These are phyloP conservation scores for Battus philenor DNA, from an alignment of 1,140 invertebrate species.

Conservation along the genomic window DNA sequence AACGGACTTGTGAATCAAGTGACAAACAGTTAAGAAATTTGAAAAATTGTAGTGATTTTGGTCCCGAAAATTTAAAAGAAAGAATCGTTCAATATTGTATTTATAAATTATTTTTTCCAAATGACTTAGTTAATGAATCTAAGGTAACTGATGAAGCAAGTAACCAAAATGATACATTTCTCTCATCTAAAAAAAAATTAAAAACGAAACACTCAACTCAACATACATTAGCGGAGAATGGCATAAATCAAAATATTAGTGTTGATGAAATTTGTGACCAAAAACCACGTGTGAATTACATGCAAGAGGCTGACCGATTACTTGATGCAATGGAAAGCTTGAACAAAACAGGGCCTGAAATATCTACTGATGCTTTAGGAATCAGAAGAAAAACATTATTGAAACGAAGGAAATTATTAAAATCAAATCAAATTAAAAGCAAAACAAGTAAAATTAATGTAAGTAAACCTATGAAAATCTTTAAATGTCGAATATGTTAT, in stretches of 20 bases:
- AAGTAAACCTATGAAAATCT: constrained; percentile 11
- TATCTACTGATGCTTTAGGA: neutral
- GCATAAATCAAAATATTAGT: too few species aligned
- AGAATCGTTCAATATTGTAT: constrained; percentile 39
- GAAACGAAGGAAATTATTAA: constrained; percentile 18
- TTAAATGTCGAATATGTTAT: constrained; percentile 43
- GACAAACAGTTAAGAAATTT: constrained; percentile 29
- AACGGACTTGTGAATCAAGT: constrained; percentile 48
- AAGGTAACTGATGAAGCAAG: too few species aligned
- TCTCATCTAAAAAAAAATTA: constrained; percentile 1
- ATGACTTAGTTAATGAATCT: constrained; percentile 14
- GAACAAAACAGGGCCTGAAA: neutral
- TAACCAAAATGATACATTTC: too few species aligned
- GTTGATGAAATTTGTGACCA: too few species aligned
- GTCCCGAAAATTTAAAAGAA: constrained; percentile 25
- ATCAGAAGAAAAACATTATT: neutral
- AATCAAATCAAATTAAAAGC: constrained; percentile 5
- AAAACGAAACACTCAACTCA: constrained; percentile 5
- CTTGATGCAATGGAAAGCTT: constrained; percentile 18
- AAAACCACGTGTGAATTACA: too few species aligned
- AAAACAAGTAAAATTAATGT: constrained; percentile 5
- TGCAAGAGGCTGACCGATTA: constrained; percentile 11
- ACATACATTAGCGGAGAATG: too few species aligned
- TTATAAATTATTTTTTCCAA: constrained; percentile 35
- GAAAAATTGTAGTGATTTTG: constrained; percentile 11